A percentile compares a stretch with the other conserved stretches of the same genome.
These are phyloP conservation scores for Phytoseiulus persimilis DNA, from an alignment of 2,888 invertebrate genomes.

Conservation along the genomic window DNA sequence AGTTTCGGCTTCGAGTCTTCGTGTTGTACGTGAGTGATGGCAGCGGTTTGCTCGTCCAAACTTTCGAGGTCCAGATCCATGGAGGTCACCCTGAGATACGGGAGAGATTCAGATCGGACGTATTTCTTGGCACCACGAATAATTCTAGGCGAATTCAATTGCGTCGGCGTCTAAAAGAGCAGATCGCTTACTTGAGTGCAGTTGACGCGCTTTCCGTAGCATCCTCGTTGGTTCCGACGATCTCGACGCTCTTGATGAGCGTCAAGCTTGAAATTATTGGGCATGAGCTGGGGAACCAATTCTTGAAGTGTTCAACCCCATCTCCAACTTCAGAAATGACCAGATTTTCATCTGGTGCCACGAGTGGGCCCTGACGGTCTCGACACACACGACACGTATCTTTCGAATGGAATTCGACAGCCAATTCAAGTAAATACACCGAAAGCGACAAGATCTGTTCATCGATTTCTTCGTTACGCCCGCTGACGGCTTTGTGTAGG, in stretches of 20 bases:
- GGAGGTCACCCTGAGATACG: background rate
- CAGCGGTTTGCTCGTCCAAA: background rate
- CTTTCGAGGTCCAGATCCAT: background rate
- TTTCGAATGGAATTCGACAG: conserved; percentile 55
- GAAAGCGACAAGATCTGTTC: conserved; percentile 81
- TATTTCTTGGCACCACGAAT: too few species aligned
- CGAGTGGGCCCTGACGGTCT: conserved; percentile 35
- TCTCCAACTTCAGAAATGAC: conserved; percentile 44
- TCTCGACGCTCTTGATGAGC: conserved; percentile 20
- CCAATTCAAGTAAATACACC: conserved; percentile 76
- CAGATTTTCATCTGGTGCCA: conserved; percentile 44
- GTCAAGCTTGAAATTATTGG: conserved; percentile 16
- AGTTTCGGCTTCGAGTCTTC: background rate
- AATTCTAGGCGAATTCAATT: too few species aligned
- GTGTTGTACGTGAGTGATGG: background rate
- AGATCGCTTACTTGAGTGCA: background rate
- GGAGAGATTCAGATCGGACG: too few species aligned
- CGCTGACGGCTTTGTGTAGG: conserved; percentile 59
- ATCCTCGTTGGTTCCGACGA: conserved; percentile 14
- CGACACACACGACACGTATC: conserved; percentile 38
- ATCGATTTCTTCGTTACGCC: conserved; percentile 56
- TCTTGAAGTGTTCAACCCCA: conserved; percentile 42
- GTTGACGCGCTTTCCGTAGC: conserved; percentile 19
- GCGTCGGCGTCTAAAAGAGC: too few species aligned
- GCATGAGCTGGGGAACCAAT: conserved; percentile 11